A percentile compares a stretch with the other conserved stretches of the same genome.
Evolutionary conservation across 30 jellyfish, hydroid and myxozoan species (phyloP).

Genomic region (Rhopilema esculentum): DNA sequence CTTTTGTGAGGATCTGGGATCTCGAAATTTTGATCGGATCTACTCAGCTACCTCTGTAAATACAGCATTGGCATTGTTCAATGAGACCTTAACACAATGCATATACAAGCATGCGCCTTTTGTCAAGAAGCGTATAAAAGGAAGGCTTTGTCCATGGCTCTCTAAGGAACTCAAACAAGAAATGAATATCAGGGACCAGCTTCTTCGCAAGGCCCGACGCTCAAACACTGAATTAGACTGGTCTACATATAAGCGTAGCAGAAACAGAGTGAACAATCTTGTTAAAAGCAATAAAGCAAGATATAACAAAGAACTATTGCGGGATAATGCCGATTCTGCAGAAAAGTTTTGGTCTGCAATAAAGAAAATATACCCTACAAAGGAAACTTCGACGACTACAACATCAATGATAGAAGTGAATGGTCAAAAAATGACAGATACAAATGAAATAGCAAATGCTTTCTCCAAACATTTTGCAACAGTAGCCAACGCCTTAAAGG

Average conservation of each 20-base stretch:
- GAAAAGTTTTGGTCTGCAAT: constrained; percentile 49
- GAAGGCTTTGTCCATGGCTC: constrained; percentile 72
- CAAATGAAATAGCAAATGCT: constrained; percentile 34
- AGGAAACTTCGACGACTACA: constrained; percentile 12
- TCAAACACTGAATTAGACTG: neutral
- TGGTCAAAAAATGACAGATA: constrained; percentile 55
- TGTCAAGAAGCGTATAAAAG: constrained; percentile 49
- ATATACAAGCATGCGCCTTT: constrained; percentile 71
- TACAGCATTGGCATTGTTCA: constrained; percentile 58
- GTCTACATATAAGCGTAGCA: constrained; percentile 11
- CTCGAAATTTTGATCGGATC: constrained; percentile 44
- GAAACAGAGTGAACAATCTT: constrained; percentile 47
- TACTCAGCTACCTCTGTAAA: constrained; percentile 47
- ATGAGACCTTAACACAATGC: constrained; percentile 24
- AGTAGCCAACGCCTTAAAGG: constrained; percentile 13
- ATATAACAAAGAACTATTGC: constrained; percentile 56
- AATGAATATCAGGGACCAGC: constrained; percentile 71
- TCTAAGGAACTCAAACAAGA: constrained; percentile 55
- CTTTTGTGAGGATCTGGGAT: constrained; percentile 58
- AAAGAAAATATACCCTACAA: constrained; percentile 50
- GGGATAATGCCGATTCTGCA: constrained; percentile 38
- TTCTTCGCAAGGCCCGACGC: constrained; percentile 56
- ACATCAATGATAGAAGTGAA: constrained; percentile 41
- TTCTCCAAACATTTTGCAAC: constrained; percentile 57
- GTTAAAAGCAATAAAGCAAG: constrained; percentile 48